Percentiles rank a stretch among this genome's conserved stretches.
Conservation (phyloP, 2,797 vertebrate genomes). For the Oceanodroma leucorhoa region DNA sequence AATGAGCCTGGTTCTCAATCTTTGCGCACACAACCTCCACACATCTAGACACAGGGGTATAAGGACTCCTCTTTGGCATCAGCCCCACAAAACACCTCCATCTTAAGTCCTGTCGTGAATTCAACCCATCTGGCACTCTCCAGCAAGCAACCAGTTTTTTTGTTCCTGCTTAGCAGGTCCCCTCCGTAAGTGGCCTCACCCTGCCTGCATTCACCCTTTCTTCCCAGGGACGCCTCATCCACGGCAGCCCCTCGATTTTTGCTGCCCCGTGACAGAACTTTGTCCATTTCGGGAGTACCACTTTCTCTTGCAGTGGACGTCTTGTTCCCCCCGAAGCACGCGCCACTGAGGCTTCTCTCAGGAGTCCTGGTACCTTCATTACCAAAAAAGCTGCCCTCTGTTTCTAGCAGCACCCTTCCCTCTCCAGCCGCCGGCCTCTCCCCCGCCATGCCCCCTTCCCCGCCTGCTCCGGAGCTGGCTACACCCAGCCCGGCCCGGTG, state of each 20-base stretch:
- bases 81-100: constrained; percentile 5
- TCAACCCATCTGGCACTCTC: constrained; percentile 14
- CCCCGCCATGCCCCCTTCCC: background rate
- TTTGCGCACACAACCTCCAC: background rate
- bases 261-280: background rate
- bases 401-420: background rate
- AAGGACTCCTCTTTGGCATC: background rate
- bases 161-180: background rate
- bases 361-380: background rate
- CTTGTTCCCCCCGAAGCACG: background rate
- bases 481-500: background rate
- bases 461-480: background rate
- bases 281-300: background rate
- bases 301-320: background rate
- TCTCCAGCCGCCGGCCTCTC: background rate
- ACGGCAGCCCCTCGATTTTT: background rate
- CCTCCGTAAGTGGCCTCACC: background rate
- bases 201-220: background rate
- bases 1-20: background rate
- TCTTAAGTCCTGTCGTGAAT: background rate
- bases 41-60: background rate
- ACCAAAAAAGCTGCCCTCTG: background rate
- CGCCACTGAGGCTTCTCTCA: background rate
- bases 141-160: background rate
- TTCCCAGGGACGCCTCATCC: background rate